Conservation (phyloP, 2,888 invertebrate genomes). For the Celastrina argiolus region DNA sequence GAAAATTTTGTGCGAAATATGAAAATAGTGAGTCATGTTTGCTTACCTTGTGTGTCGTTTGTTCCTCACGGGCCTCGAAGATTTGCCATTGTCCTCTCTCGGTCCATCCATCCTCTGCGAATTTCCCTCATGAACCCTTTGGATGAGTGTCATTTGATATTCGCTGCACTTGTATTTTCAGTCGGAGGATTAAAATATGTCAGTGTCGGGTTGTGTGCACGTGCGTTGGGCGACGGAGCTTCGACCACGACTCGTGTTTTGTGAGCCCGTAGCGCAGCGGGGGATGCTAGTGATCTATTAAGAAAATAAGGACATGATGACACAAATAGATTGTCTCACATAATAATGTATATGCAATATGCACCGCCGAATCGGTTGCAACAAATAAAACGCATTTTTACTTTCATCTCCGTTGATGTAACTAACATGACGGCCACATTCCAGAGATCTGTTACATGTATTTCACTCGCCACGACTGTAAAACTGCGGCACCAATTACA, state of each 20-base stretch:
- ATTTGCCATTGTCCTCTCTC: slow-evolving; percentile 69
- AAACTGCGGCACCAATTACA: slow-evolving; percentile 29
- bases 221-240: slow-evolving; percentile 66
- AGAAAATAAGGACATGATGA: slow-evolving; percentile 76
- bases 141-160: slow-evolving; percentile 59
- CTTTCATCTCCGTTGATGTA: slow-evolving; percentile 66
- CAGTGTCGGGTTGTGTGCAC: slow-evolving; percentile 45
- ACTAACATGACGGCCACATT: slow-evolving; percentile 77
- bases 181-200: slow-evolving; percentile 2
- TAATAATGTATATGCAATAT: slow-evolving; percentile 33
- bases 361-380: slow-evolving; percentile 48
- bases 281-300: slow-evolving; percentile 76
- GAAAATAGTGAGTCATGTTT: slow-evolving; percentile 64
- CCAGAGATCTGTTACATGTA: slow-evolving; percentile 69
- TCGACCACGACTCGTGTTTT: slow-evolving; percentile 65
- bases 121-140: slow-evolving; percentile 46
- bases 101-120: slow-evolving; percentile 54
- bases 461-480: slow-evolving; percentile 41
- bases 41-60: slow-evolving; percentile 84
- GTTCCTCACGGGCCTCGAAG: slow-evolving; percentile 82
- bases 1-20: slow-evolving; percentile 51
- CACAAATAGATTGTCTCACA: slow-evolving; percentile 73
- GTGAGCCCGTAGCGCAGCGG: slow-evolving; percentile 61
- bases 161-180: not conserved
- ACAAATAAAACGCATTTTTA: slow-evolving; percentile 43